Conservation (phyloP, 2,797 vertebrate species). For the Paratrypauchen microcephalus region DNA sequence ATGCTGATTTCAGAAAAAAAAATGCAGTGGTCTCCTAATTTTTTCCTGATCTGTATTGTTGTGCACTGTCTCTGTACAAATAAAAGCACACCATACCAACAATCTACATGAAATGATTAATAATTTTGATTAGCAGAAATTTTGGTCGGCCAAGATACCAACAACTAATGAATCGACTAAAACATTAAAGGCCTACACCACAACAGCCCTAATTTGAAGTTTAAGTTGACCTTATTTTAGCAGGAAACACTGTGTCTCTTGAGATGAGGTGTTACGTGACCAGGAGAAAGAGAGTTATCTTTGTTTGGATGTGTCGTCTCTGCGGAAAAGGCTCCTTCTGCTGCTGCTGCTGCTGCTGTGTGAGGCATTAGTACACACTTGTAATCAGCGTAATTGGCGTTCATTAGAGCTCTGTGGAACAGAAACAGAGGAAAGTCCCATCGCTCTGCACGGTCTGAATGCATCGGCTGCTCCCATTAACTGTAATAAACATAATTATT, state of each 20-base stretch:
- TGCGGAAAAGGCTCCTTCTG: neutral
- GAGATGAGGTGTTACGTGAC: constrained; percentile 6
- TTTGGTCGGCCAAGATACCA: too few species aligned
- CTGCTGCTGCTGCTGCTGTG: neutral
- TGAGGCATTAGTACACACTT: neutral
- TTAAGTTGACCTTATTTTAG: neutral
- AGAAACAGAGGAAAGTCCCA: constrained; percentile 8
- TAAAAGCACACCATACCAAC: too few species aligned
- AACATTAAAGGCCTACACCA: too few species aligned
- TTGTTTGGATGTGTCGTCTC: neutral
- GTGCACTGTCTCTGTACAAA: too few species aligned
- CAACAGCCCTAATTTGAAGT: too few species aligned
- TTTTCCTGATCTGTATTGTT: too few species aligned
- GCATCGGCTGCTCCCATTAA: constrained; percentile 1
- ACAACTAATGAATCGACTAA: too few species aligned
- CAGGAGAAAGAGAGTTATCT: neutral
- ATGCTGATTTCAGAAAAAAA: too few species aligned
- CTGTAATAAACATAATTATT: constrained; percentile 1
- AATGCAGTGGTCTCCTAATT: too few species aligned
- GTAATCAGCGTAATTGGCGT: constrained; percentile 10
- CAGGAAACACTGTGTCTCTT: neutral
- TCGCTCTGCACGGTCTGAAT: neutral
- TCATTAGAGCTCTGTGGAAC: neutral
- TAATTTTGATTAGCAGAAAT: too few species aligned
- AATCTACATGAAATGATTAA: too few species aligned